phyloP scores from a whole-genome alignment of 2,113 vertebrate species.

The Dasyurus viverrinus region DNA sequence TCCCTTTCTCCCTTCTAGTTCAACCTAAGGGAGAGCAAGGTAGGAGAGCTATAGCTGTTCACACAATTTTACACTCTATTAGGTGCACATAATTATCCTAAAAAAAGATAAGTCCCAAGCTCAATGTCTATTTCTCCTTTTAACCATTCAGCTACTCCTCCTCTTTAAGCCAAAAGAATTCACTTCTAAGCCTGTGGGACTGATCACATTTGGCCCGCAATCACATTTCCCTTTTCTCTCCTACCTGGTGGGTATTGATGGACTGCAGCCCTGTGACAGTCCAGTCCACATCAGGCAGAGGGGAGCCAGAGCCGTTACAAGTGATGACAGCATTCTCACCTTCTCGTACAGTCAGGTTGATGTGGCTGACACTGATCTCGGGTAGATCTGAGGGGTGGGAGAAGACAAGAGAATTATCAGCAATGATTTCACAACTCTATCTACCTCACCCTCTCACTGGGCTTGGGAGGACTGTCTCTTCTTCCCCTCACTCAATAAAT shows the following conservation, averaged over 20 bases:
- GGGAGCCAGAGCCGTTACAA: slow-evolving; percentile 95
- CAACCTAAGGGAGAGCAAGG: background rate
- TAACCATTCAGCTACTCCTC: no score
- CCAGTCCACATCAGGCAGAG: slow-evolving; percentile 97
- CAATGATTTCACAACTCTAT: background rate
- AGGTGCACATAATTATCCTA: background rate
- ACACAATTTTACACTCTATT: background rate
- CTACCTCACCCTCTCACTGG: background rate
- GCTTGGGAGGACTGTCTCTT: background rate
- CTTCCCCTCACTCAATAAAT: background rate
- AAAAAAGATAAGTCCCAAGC: background rate
- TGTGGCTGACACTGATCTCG: slow-evolving; percentile 96
- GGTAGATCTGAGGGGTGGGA: slow-evolving; percentile 88
- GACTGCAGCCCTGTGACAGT: slow-evolving; percentile 93
- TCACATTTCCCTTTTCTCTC: background rate
- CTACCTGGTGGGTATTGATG: slow-evolving; percentile 97
- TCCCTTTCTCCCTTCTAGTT: background rate
- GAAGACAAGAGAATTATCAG: slow-evolving; percentile 20
- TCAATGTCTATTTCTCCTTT: background rate
- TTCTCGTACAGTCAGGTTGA: slow-evolving; percentile 93
- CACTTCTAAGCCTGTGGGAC: background rate
- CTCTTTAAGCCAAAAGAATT: background rate
- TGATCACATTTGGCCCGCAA: background rate
- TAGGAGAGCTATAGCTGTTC: background rate
- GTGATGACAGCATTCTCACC: slow-evolving; percentile 95